Conservation (phyloP, 2,797 vertebrate species). For the Cottoperca gobio region DNA sequence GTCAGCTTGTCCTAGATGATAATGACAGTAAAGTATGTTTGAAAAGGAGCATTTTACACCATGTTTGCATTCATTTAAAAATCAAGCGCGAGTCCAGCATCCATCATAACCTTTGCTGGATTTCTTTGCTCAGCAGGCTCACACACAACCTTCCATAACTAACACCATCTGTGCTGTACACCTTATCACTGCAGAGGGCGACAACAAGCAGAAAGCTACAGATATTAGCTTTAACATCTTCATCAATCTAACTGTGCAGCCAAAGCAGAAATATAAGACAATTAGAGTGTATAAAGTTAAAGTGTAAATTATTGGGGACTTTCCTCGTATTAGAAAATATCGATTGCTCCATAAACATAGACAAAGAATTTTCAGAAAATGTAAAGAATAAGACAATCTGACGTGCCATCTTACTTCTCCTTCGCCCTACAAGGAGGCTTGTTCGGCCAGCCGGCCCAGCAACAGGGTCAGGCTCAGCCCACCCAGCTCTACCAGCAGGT, state of each 20-base stretch:
- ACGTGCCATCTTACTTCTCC: background rate
- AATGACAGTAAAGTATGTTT: background rate
- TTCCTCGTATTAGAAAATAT: background rate
- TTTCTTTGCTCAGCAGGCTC: background rate
- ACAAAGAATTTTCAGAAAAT: background rate
- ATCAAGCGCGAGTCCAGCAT: background rate
- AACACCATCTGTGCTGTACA: background rate
- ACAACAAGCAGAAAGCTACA: conserved; percentile 2
- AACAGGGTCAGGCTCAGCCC: conserved; percentile 85
- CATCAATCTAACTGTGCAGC: background rate
- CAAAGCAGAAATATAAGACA: background rate
- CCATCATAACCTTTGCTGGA: background rate
- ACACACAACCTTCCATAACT: background rate
- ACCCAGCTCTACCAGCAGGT: conserved; percentile 96
- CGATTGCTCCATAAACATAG: background rate
- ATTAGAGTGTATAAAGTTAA: background rate
- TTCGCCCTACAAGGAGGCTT: conserved; percentile 81
- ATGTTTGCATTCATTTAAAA: background rate
- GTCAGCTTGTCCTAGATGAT: background rate
- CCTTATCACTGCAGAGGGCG: conserved; percentile 18
- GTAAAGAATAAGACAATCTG: background rate
- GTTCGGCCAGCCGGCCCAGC: conserved; percentile 89
- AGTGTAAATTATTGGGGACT: background rate
- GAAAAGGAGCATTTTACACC: background rate
- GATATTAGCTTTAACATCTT: background rate